Base-by-base conservation (phyloP, 92 coral and sea anemone species). In the Desmophyllum pertusum region DNA sequence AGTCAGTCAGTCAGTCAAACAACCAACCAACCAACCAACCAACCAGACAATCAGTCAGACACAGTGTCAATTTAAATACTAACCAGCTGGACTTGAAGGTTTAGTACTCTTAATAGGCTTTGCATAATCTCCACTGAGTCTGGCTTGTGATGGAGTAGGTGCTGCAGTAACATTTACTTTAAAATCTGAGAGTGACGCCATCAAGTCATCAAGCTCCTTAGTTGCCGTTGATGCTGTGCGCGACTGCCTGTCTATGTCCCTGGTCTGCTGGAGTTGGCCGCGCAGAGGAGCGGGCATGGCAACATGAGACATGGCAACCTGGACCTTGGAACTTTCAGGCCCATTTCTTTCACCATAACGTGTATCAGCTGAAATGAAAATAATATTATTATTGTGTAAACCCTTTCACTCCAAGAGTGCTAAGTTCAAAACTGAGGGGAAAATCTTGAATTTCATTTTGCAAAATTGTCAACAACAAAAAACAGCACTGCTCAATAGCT, bases 151-250 rank as follows among this genome's bases (percentile, higher is more conserved):
- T 10, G 96, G 95, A 45, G 93, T 90, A 39, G 91, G 90, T 1
- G 96, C 89, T 10, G 92, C 93, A 70, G 86, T 89, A 66, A 96
- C 99, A 91, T 94, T 96, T 31, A 94, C 99, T 88, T 96, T 96
- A 83, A 96, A 96, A 79, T 96, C 99, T 31, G 99, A 96, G 86
- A 96, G 81, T 15, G 99, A 96, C 35, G 99, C 99, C 99, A 96
- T 96, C 57, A 96, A 80, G 82, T 96, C 99, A 74, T 96, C 99
- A 39, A 96, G 86, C 75, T 96, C 99, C 65, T 95, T 94, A 21
- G 99, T 96, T 0, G 99, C 99, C 52, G 95, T 94, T n/a, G 99
- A 96, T 18, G 99, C 99, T 68, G 95, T 94, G 18, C 93, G 91
- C 62, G 91, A 92, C 52, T 85, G 93, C 42, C 86, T 62, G 79